Conservation (phyloP, 2,113 vertebrate genomes). For the Tyrannus savana region DNA sequence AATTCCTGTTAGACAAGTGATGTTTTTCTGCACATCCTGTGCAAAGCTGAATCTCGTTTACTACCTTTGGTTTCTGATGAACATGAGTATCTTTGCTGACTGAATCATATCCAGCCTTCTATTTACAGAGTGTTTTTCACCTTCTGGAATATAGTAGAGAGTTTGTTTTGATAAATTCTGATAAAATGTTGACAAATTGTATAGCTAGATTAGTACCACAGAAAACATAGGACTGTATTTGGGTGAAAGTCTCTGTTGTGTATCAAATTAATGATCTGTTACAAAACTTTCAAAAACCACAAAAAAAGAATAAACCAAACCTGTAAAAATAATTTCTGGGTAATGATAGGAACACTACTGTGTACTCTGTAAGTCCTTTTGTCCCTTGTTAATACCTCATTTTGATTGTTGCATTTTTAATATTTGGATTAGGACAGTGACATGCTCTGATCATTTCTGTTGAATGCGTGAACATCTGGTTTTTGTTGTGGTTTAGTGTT, state of each 20-base stretch:
- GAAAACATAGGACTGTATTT: background rate
- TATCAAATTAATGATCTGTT: background rate
- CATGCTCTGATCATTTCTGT: constrained; percentile 46
- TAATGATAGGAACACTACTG: background rate
- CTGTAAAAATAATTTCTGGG: background rate
- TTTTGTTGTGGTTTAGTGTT: constrained; percentile 35
- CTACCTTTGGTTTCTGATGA: constrained; percentile 14
- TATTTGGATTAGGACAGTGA: constrained; percentile 44
- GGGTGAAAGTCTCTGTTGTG: background rate
- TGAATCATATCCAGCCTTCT: background rate
- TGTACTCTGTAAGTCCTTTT: background rate
- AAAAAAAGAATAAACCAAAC: background rate
- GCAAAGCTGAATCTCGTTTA: background rate
- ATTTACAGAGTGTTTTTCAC: background rate
- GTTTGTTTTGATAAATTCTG: background rate
- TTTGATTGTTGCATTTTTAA: constrained; percentile 62
- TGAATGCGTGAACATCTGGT: constrained; percentile 17
- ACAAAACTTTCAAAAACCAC: background rate
- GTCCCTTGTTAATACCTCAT: constrained; percentile 42
- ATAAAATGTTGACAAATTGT: background rate
- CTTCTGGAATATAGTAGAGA: background rate
- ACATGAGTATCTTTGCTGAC: background rate
- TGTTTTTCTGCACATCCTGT: background rate
- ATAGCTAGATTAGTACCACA: background rate
- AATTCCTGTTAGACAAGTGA: background rate